Conservation (phyloP, 2,797 vertebrate species). For the Chaetophractus vellerosus region DNA sequence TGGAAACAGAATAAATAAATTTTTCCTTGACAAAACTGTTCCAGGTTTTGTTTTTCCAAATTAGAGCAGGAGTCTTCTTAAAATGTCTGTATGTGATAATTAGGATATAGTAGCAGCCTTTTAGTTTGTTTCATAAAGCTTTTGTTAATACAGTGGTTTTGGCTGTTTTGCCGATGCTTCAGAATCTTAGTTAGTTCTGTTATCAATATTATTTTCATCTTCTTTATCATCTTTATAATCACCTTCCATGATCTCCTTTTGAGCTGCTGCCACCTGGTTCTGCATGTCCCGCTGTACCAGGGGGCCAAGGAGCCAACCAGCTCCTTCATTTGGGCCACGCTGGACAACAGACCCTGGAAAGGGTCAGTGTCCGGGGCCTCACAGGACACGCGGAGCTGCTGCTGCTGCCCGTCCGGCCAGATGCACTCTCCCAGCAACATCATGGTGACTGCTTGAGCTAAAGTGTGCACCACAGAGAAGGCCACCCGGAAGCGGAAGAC, state of each 20-base stretch:
- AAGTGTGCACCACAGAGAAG: background rate
- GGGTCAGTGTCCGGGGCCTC: conserved; percentile 85
- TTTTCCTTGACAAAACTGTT: background rate
- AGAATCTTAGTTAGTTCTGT: conserved; percentile 70
- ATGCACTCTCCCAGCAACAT: conserved; percentile 89
- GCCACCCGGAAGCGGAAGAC: conserved; percentile 75
- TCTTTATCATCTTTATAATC: conserved; percentile 87
- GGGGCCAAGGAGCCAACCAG: conserved; percentile 90
- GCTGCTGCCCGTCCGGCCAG: conserved; percentile 86
- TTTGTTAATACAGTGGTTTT: conserved; percentile 85
- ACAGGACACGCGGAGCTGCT: conserved; percentile 80
- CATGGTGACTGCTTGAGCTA: conserved; percentile 43
- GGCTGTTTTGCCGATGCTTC: conserved; percentile 92
- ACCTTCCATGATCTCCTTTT: conserved; percentile 73
- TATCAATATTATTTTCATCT: conserved; percentile 84
- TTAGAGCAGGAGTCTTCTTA: background rate
- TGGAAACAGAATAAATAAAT: conserved; percentile 62
- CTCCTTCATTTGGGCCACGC: conserved; percentile 89
- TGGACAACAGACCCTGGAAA: conserved; percentile 87
- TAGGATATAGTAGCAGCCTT: background rate
- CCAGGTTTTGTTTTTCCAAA: background rate
- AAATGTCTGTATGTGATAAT: background rate
- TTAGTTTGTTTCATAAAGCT: fast-evolving
- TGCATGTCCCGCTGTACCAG: conserved; percentile 90
- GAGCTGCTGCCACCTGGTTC: background rate